Evolutionary conservation across 2,113 vertebrate genomes (phyloP), one percentile per base, ranked within the genome.

Genomic region (Salvator merianae): DNA sequence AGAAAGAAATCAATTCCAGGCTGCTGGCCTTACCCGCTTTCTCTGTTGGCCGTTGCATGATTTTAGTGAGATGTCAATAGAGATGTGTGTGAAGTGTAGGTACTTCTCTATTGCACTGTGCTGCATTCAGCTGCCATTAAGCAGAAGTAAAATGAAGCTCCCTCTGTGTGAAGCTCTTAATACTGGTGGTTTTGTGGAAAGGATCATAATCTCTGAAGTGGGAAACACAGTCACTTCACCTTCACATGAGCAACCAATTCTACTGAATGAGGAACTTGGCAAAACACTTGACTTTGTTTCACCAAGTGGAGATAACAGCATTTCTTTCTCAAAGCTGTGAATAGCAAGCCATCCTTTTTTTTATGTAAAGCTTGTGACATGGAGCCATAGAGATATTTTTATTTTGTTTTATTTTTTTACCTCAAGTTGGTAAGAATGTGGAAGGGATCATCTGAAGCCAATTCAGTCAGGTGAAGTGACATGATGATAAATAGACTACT

Each of bases 201-300:
- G 77, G 68, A 83, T 86, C 78, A 91, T 32, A 79, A 59, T 72
- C 47, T 91, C 73, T 93, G 75, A 91, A 91, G 74, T 90, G 84
- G 1, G 40, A 74, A 65, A 59, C 89, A 18, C 24, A 81, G 36
- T 62, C 43, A 84, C 77, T 92, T 91, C 90, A 89, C 62, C 82
- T 84, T 30, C 22, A 30, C 43, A 55, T 34, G 66, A 80, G 28
- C 2, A 77, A 28, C 81, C 50, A 36, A 82, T 88, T 75, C 62
- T 77, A n/a, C 73, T 66, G 86, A 84, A 18, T 65, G 53, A 90
- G 89, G 81, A 16, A 88, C 53, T 86, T 89, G 87, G 66, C 88
- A 79, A 94, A 87, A 77, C 81, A 88, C 32, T 90, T 91, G 32
- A 82, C 77, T 89, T 90, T 81, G 73, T 94, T 91, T 71, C 65